Conservation (phyloP, 2,113 vertebrate genomes). For the Psammodynastes pulverulentus region DNA sequence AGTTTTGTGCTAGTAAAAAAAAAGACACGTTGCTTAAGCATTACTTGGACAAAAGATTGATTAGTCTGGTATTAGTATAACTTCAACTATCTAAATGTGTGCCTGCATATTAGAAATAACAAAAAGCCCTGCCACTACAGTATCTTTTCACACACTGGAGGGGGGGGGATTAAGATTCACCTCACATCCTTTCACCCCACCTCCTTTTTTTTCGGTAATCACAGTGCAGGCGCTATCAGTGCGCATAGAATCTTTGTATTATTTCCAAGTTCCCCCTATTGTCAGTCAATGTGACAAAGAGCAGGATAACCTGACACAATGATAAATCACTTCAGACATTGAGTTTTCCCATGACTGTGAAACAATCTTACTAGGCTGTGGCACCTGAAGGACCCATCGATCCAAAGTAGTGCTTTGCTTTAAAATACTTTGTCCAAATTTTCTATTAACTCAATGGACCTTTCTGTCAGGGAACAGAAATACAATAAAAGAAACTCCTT, state of each 20-base stretch:
- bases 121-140: slow-evolving; percentile 43
- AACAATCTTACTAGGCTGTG: slow-evolving; percentile 78
- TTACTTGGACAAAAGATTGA: neutral
- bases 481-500: slow-evolving; percentile 8
- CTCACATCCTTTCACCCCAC: slow-evolving; percentile 43
- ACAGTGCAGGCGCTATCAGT: slow-evolving; percentile 78
- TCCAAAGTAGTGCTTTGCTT: slow-evolving; percentile 42
- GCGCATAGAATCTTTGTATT: slow-evolving; percentile 78
- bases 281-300: slow-evolving; percentile 89
- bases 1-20: neutral
- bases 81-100: neutral
- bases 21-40: neutral
- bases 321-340: slow-evolving; percentile 94
- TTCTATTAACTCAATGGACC: slow-evolving; percentile 51
- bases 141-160: slow-evolving; percentile 33
- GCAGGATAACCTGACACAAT: slow-evolving; percentile 91
- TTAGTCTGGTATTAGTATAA: neutral
- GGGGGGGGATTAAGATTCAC: slow-evolving; percentile 59
- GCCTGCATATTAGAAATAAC: slow-evolving; percentile 19
- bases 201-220: slow-evolving; percentile 73
- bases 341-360: slow-evolving; percentile 86
- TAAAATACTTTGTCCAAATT: slow-evolving; percentile 48
- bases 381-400: slow-evolving; percentile 80
- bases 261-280: slow-evolving; percentile 83
- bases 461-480: slow-evolving; percentile 40